Evolutionary conservation across 2,888 invertebrate species (phyloP), one percentile per base, ranked within the genome.

Genomic region (Stenchaetothrips biformis): DNA sequence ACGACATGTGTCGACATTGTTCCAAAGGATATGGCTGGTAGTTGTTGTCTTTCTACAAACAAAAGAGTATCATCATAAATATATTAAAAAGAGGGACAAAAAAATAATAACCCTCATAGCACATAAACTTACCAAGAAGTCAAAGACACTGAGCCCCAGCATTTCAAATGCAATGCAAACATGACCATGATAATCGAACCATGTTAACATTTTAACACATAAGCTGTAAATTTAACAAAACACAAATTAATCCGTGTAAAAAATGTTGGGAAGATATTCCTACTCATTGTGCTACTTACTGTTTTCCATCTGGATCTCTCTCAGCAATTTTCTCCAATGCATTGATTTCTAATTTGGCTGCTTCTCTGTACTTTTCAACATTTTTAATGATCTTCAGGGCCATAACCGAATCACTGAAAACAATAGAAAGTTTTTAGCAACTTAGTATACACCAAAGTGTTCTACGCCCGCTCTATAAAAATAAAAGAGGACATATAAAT

Each of bases 371-470:
- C 89, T 99, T 99, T 88, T 98, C 97, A 83, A 99, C 98, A 89
- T 99, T 99, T 89, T 99, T 99, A 86, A 99, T 99, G 84, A 99
- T 97, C 89, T 99, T 99, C 88, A 99, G 89, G 86, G 99, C 99
- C 93, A 95, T 94, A 86, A 92, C 92, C 88, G 94, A 93, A 89
- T 96, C 95, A 91, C 96, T 96, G 89, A 79, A 8, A 89, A 88
- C 86, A 83, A 84, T 86, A 85, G 81, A 81, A 82, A 25, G 1
- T 9, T 53, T 16, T 13, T 6, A 59, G 16, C 59, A 59, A 37
- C 37, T 37, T 37, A 37, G 37, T 3, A 53, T 74, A 7, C 21
- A 25, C 25, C 25, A 7, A 11, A 2, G 21, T 21, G 16, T n/a
- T n/a, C n/a, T n/a, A n/a, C n/a, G n/a, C n/a, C n/a, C n/a, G n/a